phyloP scores from a whole-genome alignment of 1,140 invertebrate species.

The Chironomus tepperi region DNA sequence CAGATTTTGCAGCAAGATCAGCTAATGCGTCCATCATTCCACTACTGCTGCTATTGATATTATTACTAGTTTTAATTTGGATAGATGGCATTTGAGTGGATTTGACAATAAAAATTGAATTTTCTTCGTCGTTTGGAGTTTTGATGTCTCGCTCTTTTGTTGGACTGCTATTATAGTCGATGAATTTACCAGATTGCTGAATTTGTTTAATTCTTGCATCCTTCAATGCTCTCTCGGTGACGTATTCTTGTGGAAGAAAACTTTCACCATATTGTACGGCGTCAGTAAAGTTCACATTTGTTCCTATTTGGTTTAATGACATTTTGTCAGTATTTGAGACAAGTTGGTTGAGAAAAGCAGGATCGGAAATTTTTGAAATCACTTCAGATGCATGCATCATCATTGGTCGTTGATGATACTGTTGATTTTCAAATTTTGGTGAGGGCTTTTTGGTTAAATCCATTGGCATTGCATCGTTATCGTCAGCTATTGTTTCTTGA shows the following conservation, averaged over 20 bases:
- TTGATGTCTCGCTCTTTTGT: background rate
- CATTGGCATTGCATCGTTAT: slow-evolving; percentile 35
- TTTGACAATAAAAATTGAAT: background rate
- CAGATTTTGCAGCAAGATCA: slow-evolving; percentile 40
- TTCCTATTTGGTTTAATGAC: slow-evolving; percentile 25
- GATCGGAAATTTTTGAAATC: background rate
- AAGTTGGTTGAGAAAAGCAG: slow-evolving; percentile 35
- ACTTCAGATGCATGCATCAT: slow-evolving; percentile 34
- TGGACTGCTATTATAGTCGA: background rate
- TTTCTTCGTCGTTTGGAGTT: background rate
- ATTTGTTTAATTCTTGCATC: slow-evolving; percentile 66
- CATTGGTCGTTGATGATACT: slow-evolving; percentile 24
- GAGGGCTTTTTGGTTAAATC: slow-evolving; percentile 35
- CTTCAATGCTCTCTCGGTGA: slow-evolving; percentile 63
- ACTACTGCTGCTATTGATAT: too few relatives aligned
- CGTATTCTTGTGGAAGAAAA: slow-evolving; percentile 59
- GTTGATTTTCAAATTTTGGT: background rate
- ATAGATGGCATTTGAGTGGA: background rate
- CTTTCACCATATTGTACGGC: slow-evolving; percentile 27
- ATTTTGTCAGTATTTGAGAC: slow-evolving; percentile 39
- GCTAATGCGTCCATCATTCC: slow-evolving; percentile 41
- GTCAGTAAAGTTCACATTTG: slow-evolving; percentile 24
- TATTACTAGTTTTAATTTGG: slow-evolving; percentile 31
- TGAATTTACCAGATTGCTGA: slow-evolving; percentile 31
- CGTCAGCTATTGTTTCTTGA: slow-evolving; percentile 26